Evolutionary conservation across 2,797 vertebrate genomes (phyloP).

Genomic region (Chrosomus eos): DNA sequence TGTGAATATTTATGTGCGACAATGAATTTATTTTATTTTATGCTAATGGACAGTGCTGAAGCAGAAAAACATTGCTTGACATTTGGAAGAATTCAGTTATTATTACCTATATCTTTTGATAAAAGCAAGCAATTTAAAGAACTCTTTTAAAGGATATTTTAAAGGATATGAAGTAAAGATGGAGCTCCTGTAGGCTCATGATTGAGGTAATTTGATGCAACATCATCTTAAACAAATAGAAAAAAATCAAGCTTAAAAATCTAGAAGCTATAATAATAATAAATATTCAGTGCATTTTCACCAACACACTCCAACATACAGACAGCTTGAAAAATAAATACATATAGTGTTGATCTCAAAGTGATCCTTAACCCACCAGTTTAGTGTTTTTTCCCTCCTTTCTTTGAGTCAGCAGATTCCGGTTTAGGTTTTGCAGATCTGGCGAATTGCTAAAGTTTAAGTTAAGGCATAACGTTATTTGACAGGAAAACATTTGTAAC

Average conservation of each 20-base stretch:
- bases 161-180: slow-evolving; percentile 85
- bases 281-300: not conserved
- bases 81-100: slow-evolving; percentile 8
- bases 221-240: slow-evolving; percentile 77
- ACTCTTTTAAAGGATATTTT: slow-evolving; percentile 41
- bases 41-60: not conserved
- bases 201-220: slow-evolving; percentile 70
- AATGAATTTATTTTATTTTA: not conserved
- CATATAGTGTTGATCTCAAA: not conserved
- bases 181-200: slow-evolving; percentile 77
- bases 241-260: slow-evolving; percentile 10
- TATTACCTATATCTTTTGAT: not conserved
- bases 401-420: slow-evolving; percentile 81
- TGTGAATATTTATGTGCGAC: not conserved
- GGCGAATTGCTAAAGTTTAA: slow-evolving; percentile 88
- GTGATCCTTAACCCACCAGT: slow-evolving; percentile 70
- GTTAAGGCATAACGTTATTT: slow-evolving; percentile 76
- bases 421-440: slow-evolving; percentile 94
- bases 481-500: slow-evolving; percentile 9
- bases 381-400: slow-evolving; percentile 70
- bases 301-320: not conserved
- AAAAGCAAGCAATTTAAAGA: not conserved
- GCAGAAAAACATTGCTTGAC: not conserved
- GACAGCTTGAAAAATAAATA: not conserved
- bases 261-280: not conserved